A percentile compares a stretch with the other conserved stretches of the same genome.
These are phyloP conservation scores for Psittacus erithacus DNA, from an alignment of 2,113 vertebrate genomes.

Conservation along the genomic window DNA sequence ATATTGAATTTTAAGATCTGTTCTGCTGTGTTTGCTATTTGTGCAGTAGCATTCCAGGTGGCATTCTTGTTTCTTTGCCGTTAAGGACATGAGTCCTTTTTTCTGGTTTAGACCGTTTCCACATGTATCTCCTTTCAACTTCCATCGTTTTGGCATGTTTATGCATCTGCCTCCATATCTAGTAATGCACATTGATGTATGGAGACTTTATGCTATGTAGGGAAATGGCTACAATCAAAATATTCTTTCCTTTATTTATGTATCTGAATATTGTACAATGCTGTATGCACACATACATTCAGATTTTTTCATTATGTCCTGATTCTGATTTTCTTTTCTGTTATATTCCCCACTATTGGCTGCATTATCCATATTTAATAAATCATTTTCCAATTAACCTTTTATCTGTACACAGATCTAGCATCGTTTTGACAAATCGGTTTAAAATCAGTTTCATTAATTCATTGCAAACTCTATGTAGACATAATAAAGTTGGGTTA, in stretches of 20 bases:
- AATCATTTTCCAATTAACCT: conserved; percentile 6
- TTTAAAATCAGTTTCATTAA: not conserved
- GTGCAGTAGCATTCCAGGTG: not conserved
- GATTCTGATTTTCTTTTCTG: not conserved
- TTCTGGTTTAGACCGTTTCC: not conserved
- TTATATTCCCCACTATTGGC: not conserved
- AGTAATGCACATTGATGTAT: not conserved
- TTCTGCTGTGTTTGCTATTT: not conserved
- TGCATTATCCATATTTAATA: not conserved
- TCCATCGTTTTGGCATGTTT: not conserved
- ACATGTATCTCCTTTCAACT: not conserved
- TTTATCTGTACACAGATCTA: not conserved
- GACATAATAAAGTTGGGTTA: not conserved
- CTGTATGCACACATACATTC: not conserved
- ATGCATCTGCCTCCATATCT: not conserved
- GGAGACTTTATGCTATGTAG: not conserved
- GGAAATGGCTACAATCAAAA: not conserved
- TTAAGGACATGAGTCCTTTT: not conserved
- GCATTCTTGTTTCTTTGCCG: not conserved
- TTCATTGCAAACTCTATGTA: not conserved
- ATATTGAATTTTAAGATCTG: not conserved
- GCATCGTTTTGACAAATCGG: not conserved
- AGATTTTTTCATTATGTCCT: not conserved
- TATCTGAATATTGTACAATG: not conserved
- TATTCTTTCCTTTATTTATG: not conserved